These are phyloP conservation scores for Athetis lepigone DNA, from an alignment of 2,888 invertebrate species.

Conservation along the genomic window DNA sequence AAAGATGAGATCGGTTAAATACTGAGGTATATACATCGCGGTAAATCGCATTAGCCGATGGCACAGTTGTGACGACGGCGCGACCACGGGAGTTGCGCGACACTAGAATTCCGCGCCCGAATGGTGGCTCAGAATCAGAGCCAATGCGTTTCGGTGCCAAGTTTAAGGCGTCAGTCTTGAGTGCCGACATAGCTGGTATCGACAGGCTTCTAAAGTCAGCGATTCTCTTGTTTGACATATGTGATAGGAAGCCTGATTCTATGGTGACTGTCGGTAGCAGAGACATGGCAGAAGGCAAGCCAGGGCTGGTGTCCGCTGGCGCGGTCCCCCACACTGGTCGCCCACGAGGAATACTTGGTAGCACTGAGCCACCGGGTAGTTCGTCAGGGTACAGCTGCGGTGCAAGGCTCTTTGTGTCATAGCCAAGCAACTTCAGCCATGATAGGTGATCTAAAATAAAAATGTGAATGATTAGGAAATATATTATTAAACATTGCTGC, in stretches of 20 bases:
- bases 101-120: slow-evolving; percentile 96
- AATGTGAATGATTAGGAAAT: slow-evolving; percentile 17
- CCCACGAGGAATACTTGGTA: slow-evolving; percentile 91
- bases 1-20: slow-evolving; percentile 96
- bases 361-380: slow-evolving; percentile 92
- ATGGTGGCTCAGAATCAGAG: slow-evolving; percentile 96
- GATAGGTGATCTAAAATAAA: slow-evolving; percentile 93
- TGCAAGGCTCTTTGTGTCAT: slow-evolving; percentile 95
- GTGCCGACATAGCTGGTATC: slow-evolving; percentile 94
- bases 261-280: slow-evolving; percentile 93
- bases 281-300: slow-evolving; percentile 91
- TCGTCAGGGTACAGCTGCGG: slow-evolving; percentile 95
- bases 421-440: slow-evolving; percentile 96
- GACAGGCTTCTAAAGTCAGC: slow-evolving; percentile 94
- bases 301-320: slow-evolving; percentile 87
- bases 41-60: slow-evolving; percentile 97
- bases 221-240: slow-evolving; percentile 94
- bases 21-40: slow-evolving; percentile 98
- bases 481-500: not conserved
- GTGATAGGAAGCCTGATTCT: slow-evolving; percentile 95
- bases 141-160: slow-evolving; percentile 94
- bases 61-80: slow-evolving; percentile 96
- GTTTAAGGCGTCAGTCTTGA: slow-evolving; percentile 95
- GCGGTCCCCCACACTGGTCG: slow-evolving; percentile 90
- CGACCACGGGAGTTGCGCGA: slow-evolving; percentile 94